These are phyloP conservation scores for Drosophila kurseongensis DNA, from an alignment of 1,140 invertebrate genomes.

Conservation along the genomic window DNA sequence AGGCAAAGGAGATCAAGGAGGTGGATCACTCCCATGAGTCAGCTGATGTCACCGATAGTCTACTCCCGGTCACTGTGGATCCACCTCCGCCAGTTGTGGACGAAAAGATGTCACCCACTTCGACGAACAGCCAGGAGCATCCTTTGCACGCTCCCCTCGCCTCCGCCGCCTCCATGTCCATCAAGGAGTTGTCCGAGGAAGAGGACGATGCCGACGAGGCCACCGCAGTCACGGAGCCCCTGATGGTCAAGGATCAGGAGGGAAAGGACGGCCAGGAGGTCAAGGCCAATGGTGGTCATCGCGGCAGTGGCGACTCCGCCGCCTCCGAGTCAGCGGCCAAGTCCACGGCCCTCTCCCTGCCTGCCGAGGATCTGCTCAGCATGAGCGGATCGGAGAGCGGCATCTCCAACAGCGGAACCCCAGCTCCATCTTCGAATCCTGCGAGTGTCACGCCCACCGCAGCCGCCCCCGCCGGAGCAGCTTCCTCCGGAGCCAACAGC, in stretches of 20 bases:
- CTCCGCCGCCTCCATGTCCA: slow-evolving; percentile 84
- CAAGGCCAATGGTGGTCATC: slow-evolving; percentile 34
- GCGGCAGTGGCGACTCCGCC: slow-evolving; percentile 59
- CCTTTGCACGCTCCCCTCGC: slow-evolving; percentile 75
- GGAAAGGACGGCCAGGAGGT: slow-evolving; percentile 22
- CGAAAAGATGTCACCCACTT: slow-evolving; percentile 86
- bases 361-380: slow-evolving; percentile 70
- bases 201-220: slow-evolving; percentile 58
- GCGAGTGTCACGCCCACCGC: slow-evolving; percentile 47
- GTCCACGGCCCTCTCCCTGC: slow-evolving; percentile 72
- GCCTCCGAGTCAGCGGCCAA: slow-evolving; percentile 66
- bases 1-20: slow-evolving; percentile 61
- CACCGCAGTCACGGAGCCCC: slow-evolving; percentile 47
- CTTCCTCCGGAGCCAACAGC: slow-evolving; percentile 51
- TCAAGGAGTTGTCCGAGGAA: slow-evolving; percentile 74
- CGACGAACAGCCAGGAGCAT: slow-evolving; percentile 85
- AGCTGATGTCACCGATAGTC: slow-evolving; percentile 81
- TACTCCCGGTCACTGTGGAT: slow-evolving; percentile 52
- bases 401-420: slow-evolving; percentile 61
- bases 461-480: slow-evolving; percentile 27
- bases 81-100: slow-evolving; percentile 52
- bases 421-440: slow-evolving; percentile 29
- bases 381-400: slow-evolving; percentile 70
- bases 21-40: slow-evolving; percentile 84
- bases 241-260: slow-evolving; percentile 55